Percentiles rank a stretch among this genome's conserved stretches.
Conservation (phyloP, 2,797 vertebrate species). For the Onychomys leucogaster region DNA sequence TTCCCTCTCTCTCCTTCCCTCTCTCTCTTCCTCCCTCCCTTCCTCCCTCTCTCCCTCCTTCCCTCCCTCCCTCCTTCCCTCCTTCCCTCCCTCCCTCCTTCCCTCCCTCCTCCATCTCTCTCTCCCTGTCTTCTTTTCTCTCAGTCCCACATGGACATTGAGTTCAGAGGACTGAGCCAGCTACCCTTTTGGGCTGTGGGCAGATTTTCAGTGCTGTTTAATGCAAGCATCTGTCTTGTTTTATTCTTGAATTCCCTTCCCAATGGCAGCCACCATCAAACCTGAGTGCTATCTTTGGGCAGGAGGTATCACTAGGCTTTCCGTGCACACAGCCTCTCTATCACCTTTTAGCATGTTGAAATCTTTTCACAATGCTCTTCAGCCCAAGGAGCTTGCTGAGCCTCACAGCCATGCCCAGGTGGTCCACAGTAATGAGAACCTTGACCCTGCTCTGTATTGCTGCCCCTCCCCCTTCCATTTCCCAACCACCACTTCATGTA, state of each 20-base stretch:
- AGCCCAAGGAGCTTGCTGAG: not conserved
- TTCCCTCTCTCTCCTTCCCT: accelerated
- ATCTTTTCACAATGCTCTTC: not conserved
- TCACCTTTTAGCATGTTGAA: not conserved
- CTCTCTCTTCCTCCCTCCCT: not conserved
- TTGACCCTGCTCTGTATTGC: not conserved
- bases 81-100: not conserved
- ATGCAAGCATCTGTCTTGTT: not conserved
- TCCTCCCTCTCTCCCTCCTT: not conserved
- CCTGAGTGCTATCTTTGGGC: too few relatives aligned
- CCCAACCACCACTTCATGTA: accelerated
- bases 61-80: not conserved
- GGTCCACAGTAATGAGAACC: too few relatives aligned
- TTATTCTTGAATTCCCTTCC: not conserved
- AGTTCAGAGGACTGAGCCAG: not conserved
- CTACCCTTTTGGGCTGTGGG: not conserved
- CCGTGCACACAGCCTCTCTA: accelerated
- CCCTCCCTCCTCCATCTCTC: not conserved
- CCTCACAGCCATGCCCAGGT: too few relatives aligned
- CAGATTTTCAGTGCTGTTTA: not conserved
- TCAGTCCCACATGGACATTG: not conserved
- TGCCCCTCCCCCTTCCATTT: too few relatives aligned
- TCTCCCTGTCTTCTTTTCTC: not conserved
- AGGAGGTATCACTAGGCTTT: not conserved
- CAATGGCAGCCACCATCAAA: not conserved